phyloP scores from a whole-genome alignment of 2,797 vertebrate genomes.

The Acrocephalus scirpaceus region DNA sequence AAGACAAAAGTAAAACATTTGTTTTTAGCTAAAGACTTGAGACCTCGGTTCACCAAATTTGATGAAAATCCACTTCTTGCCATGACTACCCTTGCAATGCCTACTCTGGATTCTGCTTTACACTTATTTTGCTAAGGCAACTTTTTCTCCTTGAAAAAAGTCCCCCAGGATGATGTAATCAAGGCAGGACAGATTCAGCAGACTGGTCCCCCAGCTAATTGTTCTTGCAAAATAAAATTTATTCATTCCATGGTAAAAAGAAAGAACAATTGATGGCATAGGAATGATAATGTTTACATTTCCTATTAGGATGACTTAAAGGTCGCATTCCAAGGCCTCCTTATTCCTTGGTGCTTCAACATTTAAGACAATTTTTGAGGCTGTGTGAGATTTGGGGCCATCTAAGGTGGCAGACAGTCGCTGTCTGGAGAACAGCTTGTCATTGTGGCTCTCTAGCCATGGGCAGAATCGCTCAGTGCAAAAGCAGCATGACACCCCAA shows the following conservation, averaged over 20 bases:
- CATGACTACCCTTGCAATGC: not conserved
- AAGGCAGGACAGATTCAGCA: not conserved
- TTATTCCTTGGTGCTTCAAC: not conserved
- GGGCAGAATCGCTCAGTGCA: not conserved
- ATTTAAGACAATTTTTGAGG: not conserved
- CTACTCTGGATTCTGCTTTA: not conserved
- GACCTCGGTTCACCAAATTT: not conserved
- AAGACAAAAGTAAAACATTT: not conserved
- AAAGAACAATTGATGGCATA: not conserved
- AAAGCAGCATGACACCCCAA: constrained; percentile 34
- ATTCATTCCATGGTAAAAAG: not conserved
- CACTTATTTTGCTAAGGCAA: not conserved
- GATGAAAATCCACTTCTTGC: not conserved
- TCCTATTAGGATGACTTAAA: not conserved
- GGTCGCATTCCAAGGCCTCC: not conserved
- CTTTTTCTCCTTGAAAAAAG: not conserved
- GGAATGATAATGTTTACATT: not conserved
- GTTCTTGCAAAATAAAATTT: not conserved
- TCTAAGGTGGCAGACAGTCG: not conserved
- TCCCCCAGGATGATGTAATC: not conserved
- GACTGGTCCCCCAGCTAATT: not conserved
- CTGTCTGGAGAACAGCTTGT: constrained; percentile 31
- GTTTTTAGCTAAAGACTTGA: not conserved
- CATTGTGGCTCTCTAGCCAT: not conserved
- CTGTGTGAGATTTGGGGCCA: not conserved